Conservation (phyloP, 2,113 vertebrate species). For the Catharus bicknelli region DNA sequence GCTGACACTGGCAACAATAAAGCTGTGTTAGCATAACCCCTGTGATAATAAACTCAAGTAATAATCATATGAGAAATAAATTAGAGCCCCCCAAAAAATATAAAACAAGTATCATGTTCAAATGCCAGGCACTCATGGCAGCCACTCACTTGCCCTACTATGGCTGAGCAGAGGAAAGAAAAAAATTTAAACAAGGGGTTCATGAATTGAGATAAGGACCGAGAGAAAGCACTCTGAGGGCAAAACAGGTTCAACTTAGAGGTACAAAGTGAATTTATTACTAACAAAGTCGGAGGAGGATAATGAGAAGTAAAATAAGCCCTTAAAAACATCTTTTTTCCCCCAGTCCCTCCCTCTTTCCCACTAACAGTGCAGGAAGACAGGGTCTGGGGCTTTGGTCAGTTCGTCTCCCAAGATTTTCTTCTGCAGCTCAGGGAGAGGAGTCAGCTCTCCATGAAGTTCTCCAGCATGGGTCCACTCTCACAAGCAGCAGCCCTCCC, state of each 20-base stretch:
- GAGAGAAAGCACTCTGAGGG: background rate
- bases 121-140: background rate
- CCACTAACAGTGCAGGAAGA: rapidly evolving
- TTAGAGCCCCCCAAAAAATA: background rate
- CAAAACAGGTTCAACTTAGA: background rate
- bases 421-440: rapidly evolving
- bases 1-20: background rate
- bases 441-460: rapidly evolving
- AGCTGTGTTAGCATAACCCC: background rate
- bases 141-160: background rate
- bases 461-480: rapidly evolving
- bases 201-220: background rate
- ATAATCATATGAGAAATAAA: background rate
- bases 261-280: background rate
- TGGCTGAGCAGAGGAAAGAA: background rate
- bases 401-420: rapidly evolving
- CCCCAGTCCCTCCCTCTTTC: rapidly evolving
- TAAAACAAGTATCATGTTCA: background rate
- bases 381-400: background rate
- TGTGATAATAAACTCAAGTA: background rate
- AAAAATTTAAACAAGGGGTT: background rate
- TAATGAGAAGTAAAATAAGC: background rate
- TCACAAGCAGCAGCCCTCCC: rapidly evolving
- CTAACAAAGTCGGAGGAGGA: background rate
- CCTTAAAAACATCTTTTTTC: background rate